Base-by-base conservation (phyloP, 2,888 invertebrate species). In the Philereme transversata region DNA sequence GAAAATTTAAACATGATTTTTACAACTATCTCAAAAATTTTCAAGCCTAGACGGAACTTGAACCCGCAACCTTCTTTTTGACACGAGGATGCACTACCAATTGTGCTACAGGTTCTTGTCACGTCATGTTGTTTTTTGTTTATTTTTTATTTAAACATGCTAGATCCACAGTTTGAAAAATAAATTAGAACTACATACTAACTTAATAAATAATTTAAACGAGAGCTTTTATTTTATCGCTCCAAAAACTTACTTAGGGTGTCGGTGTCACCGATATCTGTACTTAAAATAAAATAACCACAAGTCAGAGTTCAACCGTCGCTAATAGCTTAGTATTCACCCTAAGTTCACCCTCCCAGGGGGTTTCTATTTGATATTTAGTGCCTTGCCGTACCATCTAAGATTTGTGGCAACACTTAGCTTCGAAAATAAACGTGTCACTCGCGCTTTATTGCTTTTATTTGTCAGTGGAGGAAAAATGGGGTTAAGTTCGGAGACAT, bases 331-430 rank as follows among this genome's bases (percentile, higher is more conserved):
- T 69, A 73, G 74, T 66, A 74, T 76, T 72, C 83, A 74, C 84
- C 84, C 84, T 79, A 72, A 61, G 71, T 76, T 73, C 81, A 74
- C 84, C 83, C 82, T 83, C 77, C 76, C 77, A 60, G 70, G 79
- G 78, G 77, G 67, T 65, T 68, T 67, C 75, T 63, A 68, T 71
- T 75, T 77, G 71, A 85, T 87, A 89, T 88, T 89, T 89, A 89
- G 80, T 80, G 70, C 89, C 90, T 87, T 83, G 86, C 81, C 83
- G 90, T 90, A 87, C 89, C 89, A 90, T 88, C 90, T 89, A 81
- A 87, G 87, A 90, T 86, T 88, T 87, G 85, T 87, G 83, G 82
- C 79, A 78, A 78, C 84, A 84, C 83, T 86, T 84, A 83, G 76
- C 78, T 74, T 79, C 75, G 51, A 75, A 78, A 79, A 79, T 79